phyloP scores from a whole-genome alignment of 1,140 invertebrate genomes.

The Drosophila nasuta region DNA sequence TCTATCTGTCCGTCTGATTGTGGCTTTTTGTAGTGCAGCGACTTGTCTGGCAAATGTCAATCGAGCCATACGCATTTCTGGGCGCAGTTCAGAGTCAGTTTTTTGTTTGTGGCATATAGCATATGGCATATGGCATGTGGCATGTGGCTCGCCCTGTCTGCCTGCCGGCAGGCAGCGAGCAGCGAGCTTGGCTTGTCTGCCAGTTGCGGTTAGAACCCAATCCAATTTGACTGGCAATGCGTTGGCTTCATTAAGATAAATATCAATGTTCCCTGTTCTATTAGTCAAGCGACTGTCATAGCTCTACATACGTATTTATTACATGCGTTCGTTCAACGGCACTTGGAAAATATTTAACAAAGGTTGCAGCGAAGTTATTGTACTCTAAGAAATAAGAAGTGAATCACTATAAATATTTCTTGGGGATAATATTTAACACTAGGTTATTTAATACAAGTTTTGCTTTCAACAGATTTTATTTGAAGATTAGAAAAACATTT shows the following conservation, averaged over 20 bases:
- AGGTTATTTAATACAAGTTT: too few species aligned
- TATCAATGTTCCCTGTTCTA: conserved; percentile 55
- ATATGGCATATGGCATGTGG: conserved; percentile 57
- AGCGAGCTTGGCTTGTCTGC: conserved; percentile 9
- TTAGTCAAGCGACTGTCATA: conserved; percentile 54
- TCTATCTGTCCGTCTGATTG: neutral
- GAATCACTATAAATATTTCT: too few species aligned
- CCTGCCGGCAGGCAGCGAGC: neutral
- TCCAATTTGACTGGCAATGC: conserved; percentile 44
- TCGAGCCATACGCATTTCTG: conserved; percentile 66
- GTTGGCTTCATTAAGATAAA: conserved; percentile 54
- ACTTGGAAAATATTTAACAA: neutral
- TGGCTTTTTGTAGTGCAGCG: conserved; percentile 17
- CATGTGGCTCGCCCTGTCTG: conserved; percentile 55
- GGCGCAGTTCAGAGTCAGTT: conserved; percentile 57
- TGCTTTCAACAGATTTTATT: too few species aligned
- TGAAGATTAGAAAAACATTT: too few species aligned
- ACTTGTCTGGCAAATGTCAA: conserved; percentile 69
- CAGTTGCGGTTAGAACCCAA: conserved; percentile 40
- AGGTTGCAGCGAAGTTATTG: neutral
- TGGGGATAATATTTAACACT: too few species aligned
- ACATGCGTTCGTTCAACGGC: conserved; percentile 14
- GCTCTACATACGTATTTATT: conserved; percentile 52
- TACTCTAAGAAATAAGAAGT: too few species aligned
- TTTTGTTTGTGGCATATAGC: conserved; percentile 41